phyloP scores from a whole-genome alignment of 2,113 vertebrate species.

The Macquaria australasica region DNA sequence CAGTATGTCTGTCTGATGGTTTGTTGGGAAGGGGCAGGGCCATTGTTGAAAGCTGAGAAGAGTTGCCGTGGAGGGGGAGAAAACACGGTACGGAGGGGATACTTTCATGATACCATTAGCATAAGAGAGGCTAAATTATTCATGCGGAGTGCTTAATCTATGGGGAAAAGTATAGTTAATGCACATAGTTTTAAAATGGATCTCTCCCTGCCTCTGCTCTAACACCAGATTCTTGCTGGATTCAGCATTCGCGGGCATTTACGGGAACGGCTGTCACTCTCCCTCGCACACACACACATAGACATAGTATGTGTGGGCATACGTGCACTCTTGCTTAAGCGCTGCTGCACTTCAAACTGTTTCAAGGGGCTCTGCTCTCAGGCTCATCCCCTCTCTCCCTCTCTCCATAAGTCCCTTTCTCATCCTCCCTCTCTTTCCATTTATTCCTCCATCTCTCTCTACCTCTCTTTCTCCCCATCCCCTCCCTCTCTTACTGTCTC shows the following conservation, averaged over 20 bases:
- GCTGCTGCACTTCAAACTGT: conserved; percentile 91
- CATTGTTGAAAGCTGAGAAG: conserved; percentile 97
- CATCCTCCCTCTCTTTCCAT: conserved; percentile 77
- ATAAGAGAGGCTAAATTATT: conserved; percentile 99
- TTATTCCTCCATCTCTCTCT: conserved; percentile 58
- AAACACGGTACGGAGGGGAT: conserved; percentile 90
- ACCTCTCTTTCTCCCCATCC: conserved; percentile 17
- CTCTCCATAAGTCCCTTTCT: conserved; percentile 64
- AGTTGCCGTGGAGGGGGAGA: conserved; percentile 86
- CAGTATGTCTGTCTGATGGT: conserved; percentile 87
- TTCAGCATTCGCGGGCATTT: conserved; percentile 96
- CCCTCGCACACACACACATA: conserved; percentile 31
- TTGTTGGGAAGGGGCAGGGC: conserved; percentile 91
- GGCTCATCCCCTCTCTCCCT: conserved; percentile 80
- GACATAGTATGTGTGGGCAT: conserved; percentile 44
- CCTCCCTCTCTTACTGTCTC: conserved; percentile 32
- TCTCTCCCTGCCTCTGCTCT: conserved; percentile 93
- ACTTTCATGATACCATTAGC: conserved; percentile 99
- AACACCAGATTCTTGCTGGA: conserved; percentile 98
- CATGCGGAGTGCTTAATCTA: conserved; percentile 98
- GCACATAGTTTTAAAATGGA: conserved; percentile 99
- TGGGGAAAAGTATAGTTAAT: conserved; percentile 99
- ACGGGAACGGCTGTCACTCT: conserved; percentile 92
- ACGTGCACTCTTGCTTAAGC: conserved; percentile 64
- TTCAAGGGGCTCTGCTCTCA: conserved; percentile 79